phyloP scores from a whole-genome alignment of 1,140 invertebrate genomes.

The Antheraea mylitta region DNA sequence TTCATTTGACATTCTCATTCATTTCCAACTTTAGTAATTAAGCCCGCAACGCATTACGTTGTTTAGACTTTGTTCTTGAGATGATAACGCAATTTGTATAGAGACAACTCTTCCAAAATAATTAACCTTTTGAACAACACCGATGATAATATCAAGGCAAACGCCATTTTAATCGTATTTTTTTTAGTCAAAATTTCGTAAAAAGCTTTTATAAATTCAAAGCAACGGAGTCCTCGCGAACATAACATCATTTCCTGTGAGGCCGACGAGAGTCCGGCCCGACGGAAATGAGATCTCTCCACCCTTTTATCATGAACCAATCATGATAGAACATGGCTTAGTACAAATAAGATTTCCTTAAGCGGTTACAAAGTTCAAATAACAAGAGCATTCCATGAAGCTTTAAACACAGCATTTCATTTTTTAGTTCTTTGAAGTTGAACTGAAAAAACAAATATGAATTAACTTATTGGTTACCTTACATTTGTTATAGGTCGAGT shows the following conservation, averaged over 20 bases:
- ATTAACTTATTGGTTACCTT: too few species aligned
- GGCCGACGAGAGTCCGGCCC: slow-evolving; percentile 13
- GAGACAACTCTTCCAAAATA: neutral
- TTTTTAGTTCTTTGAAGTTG: too few species aligned
- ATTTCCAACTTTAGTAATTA: neutral
- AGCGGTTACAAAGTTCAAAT: slow-evolving; percentile 3
- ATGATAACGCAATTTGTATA: neutral
- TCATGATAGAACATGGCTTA: slow-evolving; percentile 13
- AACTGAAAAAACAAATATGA: too few species aligned
- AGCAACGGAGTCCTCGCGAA: slow-evolving; percentile 10
- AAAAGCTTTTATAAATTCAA: slow-evolving; percentile 15
- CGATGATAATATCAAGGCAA: neutral
- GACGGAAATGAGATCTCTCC: slow-evolving; percentile 14
- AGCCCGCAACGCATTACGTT: neutral
- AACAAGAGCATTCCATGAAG: neutral
- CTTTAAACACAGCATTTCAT: neutral
- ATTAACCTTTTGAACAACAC: neutral
- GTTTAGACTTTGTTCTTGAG: neutral
- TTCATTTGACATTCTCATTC: neutral
- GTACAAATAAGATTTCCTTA: slow-evolving; percentile 9
- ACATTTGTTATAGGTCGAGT: too few species aligned
- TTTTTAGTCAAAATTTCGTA: neutral
- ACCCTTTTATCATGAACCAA: slow-evolving; percentile 14
- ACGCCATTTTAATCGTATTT: neutral
- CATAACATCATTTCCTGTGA: slow-evolving; percentile 15